Evolutionary conservation across 2,888 invertebrate species (phyloP).

Genomic region (Ectemnius lituratus): DNA sequence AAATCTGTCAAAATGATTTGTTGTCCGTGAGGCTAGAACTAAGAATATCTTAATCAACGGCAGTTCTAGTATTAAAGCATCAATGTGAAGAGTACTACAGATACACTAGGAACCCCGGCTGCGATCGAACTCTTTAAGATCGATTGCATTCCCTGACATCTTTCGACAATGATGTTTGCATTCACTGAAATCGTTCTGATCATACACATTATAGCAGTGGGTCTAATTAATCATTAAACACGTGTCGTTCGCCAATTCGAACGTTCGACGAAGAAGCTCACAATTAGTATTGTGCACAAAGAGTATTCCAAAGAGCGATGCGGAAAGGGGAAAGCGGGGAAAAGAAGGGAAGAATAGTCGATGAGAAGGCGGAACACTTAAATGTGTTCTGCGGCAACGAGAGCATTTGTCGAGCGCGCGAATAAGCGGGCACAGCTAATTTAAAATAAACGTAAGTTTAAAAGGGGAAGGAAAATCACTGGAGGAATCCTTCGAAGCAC

Average conservation of each 20-base stretch:
- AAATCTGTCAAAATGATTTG: not conserved
- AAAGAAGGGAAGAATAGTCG: not conserved
- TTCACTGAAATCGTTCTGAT: slow-evolving; percentile 55
- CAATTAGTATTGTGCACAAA: slow-evolving; percentile 25
- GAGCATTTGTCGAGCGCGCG: slow-evolving; percentile 74
- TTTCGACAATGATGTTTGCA: slow-evolving; percentile 55
- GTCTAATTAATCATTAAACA: slow-evolving; percentile 69
- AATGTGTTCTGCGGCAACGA: slow-evolving; percentile 8
- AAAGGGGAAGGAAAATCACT: slow-evolving; percentile 33
- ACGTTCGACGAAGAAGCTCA: slow-evolving; percentile 71
- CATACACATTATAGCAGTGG: slow-evolving; percentile 62
- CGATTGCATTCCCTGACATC: slow-evolving; percentile 42
- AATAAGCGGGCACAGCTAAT: slow-evolving; percentile 66
- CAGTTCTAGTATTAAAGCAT: not conserved
- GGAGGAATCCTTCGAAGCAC: slow-evolving; percentile 60
- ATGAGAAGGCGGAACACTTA: not conserved
- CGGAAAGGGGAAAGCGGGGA: too few species aligned
- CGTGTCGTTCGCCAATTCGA: slow-evolving; percentile 70
- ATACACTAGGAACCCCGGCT: slow-evolving; percentile 33
- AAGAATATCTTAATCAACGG: not conserved
- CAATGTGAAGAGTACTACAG: not conserved
- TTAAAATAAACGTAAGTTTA: slow-evolving; percentile 43
- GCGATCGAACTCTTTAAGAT: slow-evolving; percentile 32
- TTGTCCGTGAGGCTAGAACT: not conserved
- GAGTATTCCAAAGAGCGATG: not conserved